A percentile compares a stretch with the other conserved stretches of the same genome.
Evolutionary conservation across 2,113 vertebrate species (phyloP).

Genomic region (Petaurus breviceps): DNA sequence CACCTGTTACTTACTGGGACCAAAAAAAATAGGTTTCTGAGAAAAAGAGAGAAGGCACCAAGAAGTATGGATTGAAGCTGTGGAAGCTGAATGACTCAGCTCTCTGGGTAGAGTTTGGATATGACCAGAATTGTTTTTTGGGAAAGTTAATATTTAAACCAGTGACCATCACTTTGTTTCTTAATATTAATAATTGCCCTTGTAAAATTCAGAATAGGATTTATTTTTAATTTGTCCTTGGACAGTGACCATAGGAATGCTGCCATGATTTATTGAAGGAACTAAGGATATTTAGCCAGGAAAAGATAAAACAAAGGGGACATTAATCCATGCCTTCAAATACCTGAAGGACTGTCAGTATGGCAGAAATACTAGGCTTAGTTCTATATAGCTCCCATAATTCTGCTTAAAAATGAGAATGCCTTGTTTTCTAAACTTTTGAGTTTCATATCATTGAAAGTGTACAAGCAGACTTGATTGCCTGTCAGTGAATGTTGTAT

Average conservation of each 20-base stretch:
- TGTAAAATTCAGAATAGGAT: neutral
- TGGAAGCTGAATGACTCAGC: neutral
- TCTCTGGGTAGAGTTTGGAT: neutral
- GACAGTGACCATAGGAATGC: neutral
- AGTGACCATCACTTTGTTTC: neutral
- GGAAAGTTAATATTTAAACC: neutral
- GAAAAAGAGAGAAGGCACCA: neutral
- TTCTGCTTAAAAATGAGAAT: neutral
- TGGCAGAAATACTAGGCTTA: neutral
- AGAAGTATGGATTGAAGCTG: neutral
- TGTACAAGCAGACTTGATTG: too few relatives aligned
- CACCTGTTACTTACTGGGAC: neutral
- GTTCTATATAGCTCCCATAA: neutral
- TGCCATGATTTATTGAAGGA: neutral
- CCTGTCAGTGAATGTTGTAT: neutral
- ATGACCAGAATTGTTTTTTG: neutral
- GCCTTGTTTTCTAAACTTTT: neutral
- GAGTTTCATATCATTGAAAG: neutral
- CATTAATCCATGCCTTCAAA: too few relatives aligned
- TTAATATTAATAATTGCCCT: neutral
- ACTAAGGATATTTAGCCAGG: neutral
- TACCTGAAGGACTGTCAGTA: neutral
- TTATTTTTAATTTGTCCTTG: neutral
- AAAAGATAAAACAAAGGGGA: too few relatives aligned
- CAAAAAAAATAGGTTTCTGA: neutral